Percentiles rank a stretch among this genome's conserved stretches.
Evolutionary conservation across 2,113 vertebrate species (phyloP).

Genomic region (Heliornis fulica): DNA sequence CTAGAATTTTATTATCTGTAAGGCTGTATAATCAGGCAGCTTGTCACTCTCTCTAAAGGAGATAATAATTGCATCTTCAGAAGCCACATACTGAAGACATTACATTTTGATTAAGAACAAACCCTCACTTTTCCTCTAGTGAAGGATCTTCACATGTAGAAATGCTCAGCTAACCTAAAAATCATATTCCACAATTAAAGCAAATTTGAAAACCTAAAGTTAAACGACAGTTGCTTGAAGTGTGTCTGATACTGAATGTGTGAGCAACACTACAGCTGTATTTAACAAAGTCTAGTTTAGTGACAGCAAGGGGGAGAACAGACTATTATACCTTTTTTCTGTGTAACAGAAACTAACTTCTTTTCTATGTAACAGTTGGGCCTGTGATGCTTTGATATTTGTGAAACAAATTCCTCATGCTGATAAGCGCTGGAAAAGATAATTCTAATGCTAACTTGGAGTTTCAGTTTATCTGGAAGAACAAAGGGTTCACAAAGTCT

Average conservation of each 20-base stretch:
- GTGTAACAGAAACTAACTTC: too few species aligned
- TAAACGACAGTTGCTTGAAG: background rate
- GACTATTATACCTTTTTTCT: background rate
- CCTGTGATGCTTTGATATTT: background rate
- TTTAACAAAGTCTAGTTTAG: background rate
- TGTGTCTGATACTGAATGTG: background rate
- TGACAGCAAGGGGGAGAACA: background rate
- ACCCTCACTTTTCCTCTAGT: background rate
- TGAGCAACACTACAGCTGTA: background rate
- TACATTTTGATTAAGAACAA: background rate
- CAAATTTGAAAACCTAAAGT: background rate
- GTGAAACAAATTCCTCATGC: background rate
- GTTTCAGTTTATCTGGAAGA: background rate
- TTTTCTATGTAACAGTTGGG: background rate
- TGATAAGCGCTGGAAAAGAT: background rate
- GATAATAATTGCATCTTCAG: background rate
- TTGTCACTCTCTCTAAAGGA: background rate
- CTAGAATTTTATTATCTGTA: background rate
- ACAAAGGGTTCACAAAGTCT: constrained; percentile 35
- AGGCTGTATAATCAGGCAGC: background rate
- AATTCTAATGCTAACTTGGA: background rate
- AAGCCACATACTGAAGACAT: background rate
- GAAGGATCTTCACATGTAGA: background rate
- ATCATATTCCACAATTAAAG: background rate
- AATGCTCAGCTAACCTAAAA: background rate